A percentile compares a stretch with the other conserved stretches of the same genome.
Conservation (phyloP, 2,113 vertebrate species). For the Coreoperca whiteheadi region DNA sequence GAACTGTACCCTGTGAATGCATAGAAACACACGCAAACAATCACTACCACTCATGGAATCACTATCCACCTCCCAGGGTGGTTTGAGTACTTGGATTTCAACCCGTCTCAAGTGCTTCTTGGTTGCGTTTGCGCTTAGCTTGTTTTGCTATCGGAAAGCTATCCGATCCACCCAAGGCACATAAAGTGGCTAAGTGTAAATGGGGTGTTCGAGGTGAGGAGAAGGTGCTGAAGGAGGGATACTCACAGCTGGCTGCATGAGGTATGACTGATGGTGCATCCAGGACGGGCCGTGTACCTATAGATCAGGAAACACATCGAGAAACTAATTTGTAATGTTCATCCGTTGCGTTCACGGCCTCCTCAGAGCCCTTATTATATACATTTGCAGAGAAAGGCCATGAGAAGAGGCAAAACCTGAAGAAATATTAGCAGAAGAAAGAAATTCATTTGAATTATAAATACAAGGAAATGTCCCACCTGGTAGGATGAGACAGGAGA, state of each 20-base stretch:
- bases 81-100: no score
- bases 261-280: constrained; percentile 96
- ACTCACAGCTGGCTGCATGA: constrained; percentile 91
- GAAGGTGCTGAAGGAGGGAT: neutral
- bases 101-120: neutral
- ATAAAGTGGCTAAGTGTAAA: neutral
- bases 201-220: neutral
- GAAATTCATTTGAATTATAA: neutral
- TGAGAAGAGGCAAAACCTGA: constrained; percentile 84
- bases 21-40: constrained; percentile 17
- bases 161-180: neutral
- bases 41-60: no score
- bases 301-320: constrained; percentile 2
- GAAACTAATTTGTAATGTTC: neutral
- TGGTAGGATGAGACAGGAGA: constrained; percentile 94
- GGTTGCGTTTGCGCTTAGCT: neutral
- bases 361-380: constrained; percentile 86
- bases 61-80: no score
- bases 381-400: constrained; percentile 85
- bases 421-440: constrained; percentile 68
- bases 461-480: constrained; percentile 78
- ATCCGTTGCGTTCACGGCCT: constrained; percentile 65
- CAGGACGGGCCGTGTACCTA: constrained; percentile 92
- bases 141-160: neutral
- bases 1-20: constrained; percentile 87